phyloP scores from a whole-genome alignment of 1,140 invertebrate genomes.

The Ostrea denselamellosa region DNA sequence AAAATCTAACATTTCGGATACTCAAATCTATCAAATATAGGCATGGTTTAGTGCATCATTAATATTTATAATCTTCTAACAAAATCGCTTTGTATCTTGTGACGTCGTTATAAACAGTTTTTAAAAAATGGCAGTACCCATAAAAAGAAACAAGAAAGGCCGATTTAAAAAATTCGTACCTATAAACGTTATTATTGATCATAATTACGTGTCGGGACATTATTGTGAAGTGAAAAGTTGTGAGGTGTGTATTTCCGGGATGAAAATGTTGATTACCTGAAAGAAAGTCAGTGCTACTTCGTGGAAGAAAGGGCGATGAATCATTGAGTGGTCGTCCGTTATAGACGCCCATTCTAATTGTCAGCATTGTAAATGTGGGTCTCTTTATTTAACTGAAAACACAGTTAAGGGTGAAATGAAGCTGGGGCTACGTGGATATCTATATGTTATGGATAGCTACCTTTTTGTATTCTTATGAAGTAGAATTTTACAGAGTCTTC shows the following conservation, averaged over 20 bases:
- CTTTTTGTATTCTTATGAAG: too few relatives aligned
- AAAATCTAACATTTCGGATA: background rate
- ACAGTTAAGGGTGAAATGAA: constrained; percentile 30
- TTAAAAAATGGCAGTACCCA: constrained; percentile 2
- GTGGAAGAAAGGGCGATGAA: background rate
- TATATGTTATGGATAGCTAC: background rate
- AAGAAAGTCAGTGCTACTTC: background rate
- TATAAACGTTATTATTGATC: background rate
- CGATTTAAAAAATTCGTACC: background rate
- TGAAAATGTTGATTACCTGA: background rate
- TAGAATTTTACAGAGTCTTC: too few relatives aligned
- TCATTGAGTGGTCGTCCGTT: background rate
- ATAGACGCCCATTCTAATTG: background rate
- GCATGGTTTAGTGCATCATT: background rate
- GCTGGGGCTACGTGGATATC: background rate
- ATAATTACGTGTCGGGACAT: background rate
- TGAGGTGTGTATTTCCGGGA: background rate
- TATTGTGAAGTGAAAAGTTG: background rate
- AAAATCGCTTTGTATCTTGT: background rate
- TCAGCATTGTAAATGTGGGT: background rate
- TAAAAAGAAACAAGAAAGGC: background rate
- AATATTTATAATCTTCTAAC: background rate
- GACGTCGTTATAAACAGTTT: constrained; percentile 5
- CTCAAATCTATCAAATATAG: background rate
- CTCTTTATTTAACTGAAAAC: background rate